Base-by-base conservation (phyloP, 2,888 invertebrate species). In the Ptilodon capucinus region DNA sequence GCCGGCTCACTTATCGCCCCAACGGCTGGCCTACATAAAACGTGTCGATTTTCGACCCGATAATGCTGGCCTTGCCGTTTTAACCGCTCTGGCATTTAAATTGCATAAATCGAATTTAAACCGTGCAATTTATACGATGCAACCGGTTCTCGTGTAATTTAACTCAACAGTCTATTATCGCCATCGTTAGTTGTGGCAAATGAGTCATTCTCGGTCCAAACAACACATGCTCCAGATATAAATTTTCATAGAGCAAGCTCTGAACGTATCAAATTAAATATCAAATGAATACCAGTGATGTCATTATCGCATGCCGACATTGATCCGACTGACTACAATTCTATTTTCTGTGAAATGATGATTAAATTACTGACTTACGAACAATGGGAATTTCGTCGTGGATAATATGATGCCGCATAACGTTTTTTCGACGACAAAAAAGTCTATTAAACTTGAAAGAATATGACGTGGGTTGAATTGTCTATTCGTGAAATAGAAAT, bases 51-150 rank as follows among this genome's bases (percentile, higher is more conserved):
- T 86, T 83, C 77, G 64, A 73, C 76, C 71, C 70, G 88, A 88
- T 88, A 88, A 73, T 69, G 79, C 64, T 83, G 84, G 83, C 89
- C 86, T 89, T 86, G 85, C 74, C 67, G 78, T 76, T 81, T 80
- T 70, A 81, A 81, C 76, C 59, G 71, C 73, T 74, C 72, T 81
- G 80, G 73, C 84, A 84, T 84, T 86, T 85, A 83, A 82, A 84
- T 82, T 86, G 83, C 79, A 81, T 75, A 78, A 79, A 74, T 79
- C 72, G 76, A 76, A 80, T 81, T 79, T 74, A 73, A 77, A 74
- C 74, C 70, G 71, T 68, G 72, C 79, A 80, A 83, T 82, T 84
- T 78, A 78, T 74, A 75, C 71, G 69, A 71, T 68, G 75, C 74
- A 85, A 86, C 84, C 77, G 77, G 84, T 84, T 79, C 71, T 63